A percentile compares a stretch with the other conserved stretches of the same genome.
phyloP scores from a whole-genome alignment of 2,113 vertebrate genomes.

The Cnemophilus loriae region DNA sequence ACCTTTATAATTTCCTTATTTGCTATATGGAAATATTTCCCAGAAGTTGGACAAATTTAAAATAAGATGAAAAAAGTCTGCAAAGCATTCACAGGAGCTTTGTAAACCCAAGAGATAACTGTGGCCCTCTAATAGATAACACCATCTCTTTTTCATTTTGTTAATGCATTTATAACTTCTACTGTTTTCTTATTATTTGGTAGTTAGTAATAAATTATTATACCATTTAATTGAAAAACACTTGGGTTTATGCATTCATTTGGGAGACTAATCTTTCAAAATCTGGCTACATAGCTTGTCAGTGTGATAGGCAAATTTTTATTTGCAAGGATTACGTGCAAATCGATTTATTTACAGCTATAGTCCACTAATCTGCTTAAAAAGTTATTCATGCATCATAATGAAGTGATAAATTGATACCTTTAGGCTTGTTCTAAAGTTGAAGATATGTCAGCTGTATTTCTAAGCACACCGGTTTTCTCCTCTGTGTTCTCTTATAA shows the following conservation, averaged over 20 bases:
- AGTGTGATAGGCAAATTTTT: not conserved
- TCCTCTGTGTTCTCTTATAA: not conserved
- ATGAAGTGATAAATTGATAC: not conserved
- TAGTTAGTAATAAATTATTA: not conserved
- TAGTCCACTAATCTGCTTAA: not conserved
- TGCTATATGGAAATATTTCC: not conserved
- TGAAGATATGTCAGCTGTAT: not conserved
- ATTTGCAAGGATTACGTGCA: not conserved
- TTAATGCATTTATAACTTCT: constrained; percentile 11
- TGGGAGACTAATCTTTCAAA: not conserved
- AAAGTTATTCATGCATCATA: not conserved
- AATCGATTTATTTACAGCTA: not conserved
- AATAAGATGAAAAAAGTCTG: not conserved
- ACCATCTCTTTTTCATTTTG: constrained; percentile 15
- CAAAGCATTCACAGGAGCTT: not conserved
- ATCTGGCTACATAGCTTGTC: not conserved
- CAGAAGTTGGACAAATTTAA: not conserved
- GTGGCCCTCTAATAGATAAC: not conserved
- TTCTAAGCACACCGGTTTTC: not conserved
- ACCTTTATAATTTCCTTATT: not conserved
- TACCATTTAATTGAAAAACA: not conserved
- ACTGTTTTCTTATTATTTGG: not conserved
- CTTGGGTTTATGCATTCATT: not conserved
- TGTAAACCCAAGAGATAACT: not conserved
- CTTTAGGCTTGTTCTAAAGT: not conserved